phyloP scores from a whole-genome alignment of 1,140 invertebrate genomes.

The Dinoponera quadriceps region DNA sequence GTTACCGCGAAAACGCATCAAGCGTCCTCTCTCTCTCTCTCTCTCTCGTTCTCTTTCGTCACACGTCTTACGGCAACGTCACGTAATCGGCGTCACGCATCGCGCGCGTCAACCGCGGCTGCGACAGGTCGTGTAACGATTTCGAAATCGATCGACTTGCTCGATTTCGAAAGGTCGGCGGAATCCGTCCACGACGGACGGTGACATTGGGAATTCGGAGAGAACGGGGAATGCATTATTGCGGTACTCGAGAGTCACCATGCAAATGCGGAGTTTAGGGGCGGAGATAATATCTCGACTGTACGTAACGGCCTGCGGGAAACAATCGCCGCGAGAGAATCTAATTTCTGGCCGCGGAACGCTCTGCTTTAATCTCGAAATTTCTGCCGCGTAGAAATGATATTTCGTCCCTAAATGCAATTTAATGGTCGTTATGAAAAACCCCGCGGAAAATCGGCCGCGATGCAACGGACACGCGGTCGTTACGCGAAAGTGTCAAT shows the following conservation, averaged over 20 bases:
- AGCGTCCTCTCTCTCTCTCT: no score
- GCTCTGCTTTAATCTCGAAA: constrained; percentile 62
- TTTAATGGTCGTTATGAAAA: constrained; percentile 62
- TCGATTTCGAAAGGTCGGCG: constrained; percentile 1
- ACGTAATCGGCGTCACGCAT: background rate
- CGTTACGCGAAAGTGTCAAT: constrained; percentile 59
- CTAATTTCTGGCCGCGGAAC: constrained; percentile 56
- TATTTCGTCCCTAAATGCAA: constrained; percentile 53
- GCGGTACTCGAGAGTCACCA: constrained; percentile 34
- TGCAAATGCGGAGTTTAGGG: constrained; percentile 36
- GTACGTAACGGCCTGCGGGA: constrained; percentile 55
- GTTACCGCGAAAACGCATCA: background rate
- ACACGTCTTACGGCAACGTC: background rate
- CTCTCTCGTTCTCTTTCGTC: no score
- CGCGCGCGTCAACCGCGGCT: background rate
- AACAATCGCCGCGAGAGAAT: constrained; percentile 63
- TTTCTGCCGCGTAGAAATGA: constrained; percentile 59
- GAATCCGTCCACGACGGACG: constrained; percentile 2
- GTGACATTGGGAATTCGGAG: constrained; percentile 5
- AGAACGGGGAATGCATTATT: constrained; percentile 27
- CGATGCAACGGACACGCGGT: constrained; percentile 48
- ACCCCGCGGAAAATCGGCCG: constrained; percentile 48
- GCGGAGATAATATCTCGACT: constrained; percentile 46
- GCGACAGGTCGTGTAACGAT: background rate
- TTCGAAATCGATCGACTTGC: no score